Base-by-base conservation (phyloP, 2,797 vertebrate species). In the Carcharodon carcharias region DNA sequence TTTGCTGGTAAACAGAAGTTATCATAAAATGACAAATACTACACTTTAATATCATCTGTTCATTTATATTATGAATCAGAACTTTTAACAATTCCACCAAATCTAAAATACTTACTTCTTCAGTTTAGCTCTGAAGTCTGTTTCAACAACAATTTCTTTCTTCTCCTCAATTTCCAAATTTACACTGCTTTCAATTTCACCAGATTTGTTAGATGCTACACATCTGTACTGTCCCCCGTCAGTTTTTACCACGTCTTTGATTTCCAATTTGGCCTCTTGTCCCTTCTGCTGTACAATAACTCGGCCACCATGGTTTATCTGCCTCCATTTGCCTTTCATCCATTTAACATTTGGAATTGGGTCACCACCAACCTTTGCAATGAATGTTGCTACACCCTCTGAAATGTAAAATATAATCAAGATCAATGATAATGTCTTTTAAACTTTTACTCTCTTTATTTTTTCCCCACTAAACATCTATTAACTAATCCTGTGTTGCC, bases 291-390 rank as follows among this genome's bases (percentile, higher is more conserved):
- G 98, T 14, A 99, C 98, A 95, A 97, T 97, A 97, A 99, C 97
- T 0, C 99, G 98, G 7, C 99, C 99, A 45, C 99, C 99, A 28
- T 99, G 99, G 50, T 98, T 99, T 96, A 99, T 97, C 96, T 99
- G 99, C 89, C 99, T 98, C 99, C 99, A 99, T 97, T 99, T 99
- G 14, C 99, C 99, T 97, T 99, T 99, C 97, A 99, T 98, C 99
- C 99, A 99, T 97, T 99, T 99, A 94, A 99, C 99, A 65, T 97
- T 99, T 96, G 99, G 99, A 97, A 99, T 99, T 4, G 99, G 99
- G 97, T 99, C 99, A 3, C 99, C 99, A 26, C 99, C 99, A 97
- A 99, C 99, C 97, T 99, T 99, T 94, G 99, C 99, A 93, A 98
- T 98, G 97, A 99, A 99, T 40, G 97, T 99, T 96, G 99, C 99